Percentiles rank a stretch among this genome's conserved stretches.
phyloP scores from a whole-genome alignment of 1,140 invertebrate species.

The Cyclina sinensis region DNA sequence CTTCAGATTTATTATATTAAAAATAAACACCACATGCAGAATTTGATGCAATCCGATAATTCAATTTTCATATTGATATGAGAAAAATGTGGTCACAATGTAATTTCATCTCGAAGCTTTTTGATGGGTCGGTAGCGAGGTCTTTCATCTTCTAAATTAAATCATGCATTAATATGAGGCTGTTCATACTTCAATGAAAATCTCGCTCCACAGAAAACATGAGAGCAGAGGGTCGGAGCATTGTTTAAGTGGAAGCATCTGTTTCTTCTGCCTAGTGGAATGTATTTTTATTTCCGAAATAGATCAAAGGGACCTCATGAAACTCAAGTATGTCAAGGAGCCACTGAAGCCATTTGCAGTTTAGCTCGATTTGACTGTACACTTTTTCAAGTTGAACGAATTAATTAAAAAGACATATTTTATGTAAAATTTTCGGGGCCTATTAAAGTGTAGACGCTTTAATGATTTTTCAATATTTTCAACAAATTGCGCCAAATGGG shows the following conservation, averaged over 20 bases:
- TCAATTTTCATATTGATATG: not conserved
- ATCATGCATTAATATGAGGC: constrained; percentile 3
- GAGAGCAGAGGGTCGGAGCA: not conserved
- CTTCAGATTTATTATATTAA: too few species aligned
- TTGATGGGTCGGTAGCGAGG: not conserved
- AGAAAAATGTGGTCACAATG: not conserved
- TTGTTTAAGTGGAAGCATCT: constrained; percentile 28
- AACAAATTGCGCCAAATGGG: too few species aligned
- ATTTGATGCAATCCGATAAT: not conserved
- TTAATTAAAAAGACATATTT: too few species aligned
- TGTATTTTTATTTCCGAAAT: constrained; percentile 1
- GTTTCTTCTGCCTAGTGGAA: constrained; percentile 6
- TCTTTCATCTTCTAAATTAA: constrained; percentile 13
- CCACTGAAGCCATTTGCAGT: too few species aligned
- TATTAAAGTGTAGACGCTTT: too few species aligned
- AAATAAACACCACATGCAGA: not conserved
- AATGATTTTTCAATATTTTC: too few species aligned
- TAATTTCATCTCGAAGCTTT: not conserved
- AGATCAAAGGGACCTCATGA: not conserved
- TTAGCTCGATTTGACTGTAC: too few species aligned
- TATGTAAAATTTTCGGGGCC: too few species aligned
- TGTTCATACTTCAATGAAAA: not conserved
- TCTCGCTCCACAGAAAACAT: not conserved
- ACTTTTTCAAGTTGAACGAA: too few species aligned
- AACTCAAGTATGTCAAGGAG: constrained; percentile 17